Percentiles rank a stretch among this genome's conserved stretches.
Conservation (phyloP, 2,113 vertebrate species). For the Paratilapia polleni region DNA sequence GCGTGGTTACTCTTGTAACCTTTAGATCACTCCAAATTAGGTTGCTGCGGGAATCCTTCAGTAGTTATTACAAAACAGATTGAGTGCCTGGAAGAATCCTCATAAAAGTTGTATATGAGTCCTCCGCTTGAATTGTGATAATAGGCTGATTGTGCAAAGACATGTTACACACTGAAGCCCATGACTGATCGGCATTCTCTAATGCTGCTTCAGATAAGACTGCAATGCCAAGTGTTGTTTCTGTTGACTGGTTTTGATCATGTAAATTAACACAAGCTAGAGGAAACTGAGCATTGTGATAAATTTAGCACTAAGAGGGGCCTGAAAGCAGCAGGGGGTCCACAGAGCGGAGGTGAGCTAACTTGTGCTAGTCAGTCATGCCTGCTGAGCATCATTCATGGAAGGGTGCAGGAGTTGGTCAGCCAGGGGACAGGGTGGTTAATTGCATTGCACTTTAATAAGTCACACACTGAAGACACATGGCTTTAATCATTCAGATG, state of each 20-base stretch:
- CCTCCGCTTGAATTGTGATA: slow-evolving; percentile 51
- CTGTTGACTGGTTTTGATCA: slow-evolving; percentile 65
- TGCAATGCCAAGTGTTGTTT: slow-evolving; percentile 52
- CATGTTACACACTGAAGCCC: slow-evolving; percentile 31
- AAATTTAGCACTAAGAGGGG: slow-evolving; percentile 43
- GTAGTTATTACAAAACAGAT: slow-evolving; percentile 70
- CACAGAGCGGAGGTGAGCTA: slow-evolving; percentile 41
- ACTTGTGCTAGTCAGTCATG: slow-evolving; percentile 57
- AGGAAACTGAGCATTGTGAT: slow-evolving; percentile 45
- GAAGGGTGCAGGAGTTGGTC: slow-evolving; percentile 55
- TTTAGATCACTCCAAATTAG: slow-evolving; percentile 73
- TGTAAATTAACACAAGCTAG: slow-evolving; percentile 58
- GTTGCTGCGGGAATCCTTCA: slow-evolving; percentile 61
- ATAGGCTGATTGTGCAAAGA: slow-evolving; percentile 52
- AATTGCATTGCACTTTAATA: slow-evolving; percentile 79
- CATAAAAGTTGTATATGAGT: slow-evolving; percentile 64
- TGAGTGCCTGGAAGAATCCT: slow-evolving; percentile 59
- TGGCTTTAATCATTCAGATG: slow-evolving; percentile 70
- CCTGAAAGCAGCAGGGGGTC: slow-evolving; percentile 34
- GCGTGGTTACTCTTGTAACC: slow-evolving; percentile 67
- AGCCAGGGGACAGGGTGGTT: slow-evolving; percentile 68
- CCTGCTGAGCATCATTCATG: slow-evolving; percentile 65
- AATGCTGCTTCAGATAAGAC: slow-evolving; percentile 42
- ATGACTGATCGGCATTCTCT: slow-evolving; percentile 62
- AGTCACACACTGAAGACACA: slow-evolving; percentile 68